These are phyloP conservation scores for Lethenteron camtschaticum DNA, from an alignment of 2,113 vertebrate species.

Conservation along the genomic window DNA sequence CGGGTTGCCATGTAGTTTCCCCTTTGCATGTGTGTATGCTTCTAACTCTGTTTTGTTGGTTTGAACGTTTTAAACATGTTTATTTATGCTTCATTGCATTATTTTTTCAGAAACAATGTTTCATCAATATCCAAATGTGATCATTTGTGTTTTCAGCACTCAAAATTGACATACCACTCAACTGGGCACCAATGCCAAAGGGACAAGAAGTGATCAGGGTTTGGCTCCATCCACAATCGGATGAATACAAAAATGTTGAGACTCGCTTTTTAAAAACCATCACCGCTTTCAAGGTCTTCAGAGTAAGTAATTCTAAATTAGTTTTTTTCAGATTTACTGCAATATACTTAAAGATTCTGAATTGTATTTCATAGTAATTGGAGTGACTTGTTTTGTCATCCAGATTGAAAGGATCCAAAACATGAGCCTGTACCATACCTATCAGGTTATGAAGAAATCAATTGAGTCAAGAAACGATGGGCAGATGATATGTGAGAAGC, in stretches of 20 bases:
- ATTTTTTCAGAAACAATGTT: too few relatives aligned
- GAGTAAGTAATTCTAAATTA: background rate
- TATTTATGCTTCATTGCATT: too few relatives aligned
- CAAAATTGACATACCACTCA: background rate
- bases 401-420: conserved; percentile 5
- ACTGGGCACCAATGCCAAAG: background rate
- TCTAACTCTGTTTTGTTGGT: too few relatives aligned
- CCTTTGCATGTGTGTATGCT: too few relatives aligned
- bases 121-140: too few relatives aligned
- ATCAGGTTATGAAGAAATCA: background rate
- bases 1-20: too few relatives aligned
- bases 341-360: background rate
- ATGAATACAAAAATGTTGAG: background rate
- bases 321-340: background rate
- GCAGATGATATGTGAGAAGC: too few relatives aligned
- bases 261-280: background rate
- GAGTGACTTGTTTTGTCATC: background rate
- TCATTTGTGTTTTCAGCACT: too few relatives aligned
- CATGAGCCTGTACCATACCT: background rate
- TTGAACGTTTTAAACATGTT: too few relatives aligned
- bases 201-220: background rate
- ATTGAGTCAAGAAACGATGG: too few relatives aligned
- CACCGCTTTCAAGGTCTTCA: too few relatives aligned
- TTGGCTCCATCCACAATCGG: background rate
- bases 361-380: too few relatives aligned